Base-by-base conservation (phyloP, 2,113 vertebrate species). In the Ovis aries region DNA sequence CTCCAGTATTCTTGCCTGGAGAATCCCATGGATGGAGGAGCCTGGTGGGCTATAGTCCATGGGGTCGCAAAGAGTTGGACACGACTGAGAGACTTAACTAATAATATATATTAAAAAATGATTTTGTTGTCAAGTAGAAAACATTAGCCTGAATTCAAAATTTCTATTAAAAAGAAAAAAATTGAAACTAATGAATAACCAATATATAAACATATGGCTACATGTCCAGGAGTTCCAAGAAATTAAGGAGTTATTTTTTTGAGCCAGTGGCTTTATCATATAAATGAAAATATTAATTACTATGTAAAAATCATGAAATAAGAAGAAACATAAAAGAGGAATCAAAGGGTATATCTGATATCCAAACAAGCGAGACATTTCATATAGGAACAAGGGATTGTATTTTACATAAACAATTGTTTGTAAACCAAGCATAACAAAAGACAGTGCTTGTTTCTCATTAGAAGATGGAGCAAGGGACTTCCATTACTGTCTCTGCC, bases 161-260 rank as follows among this genome's bases (percentile, higher is more conserved):
- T 94, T 98, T 96, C 96, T 74, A 89, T 21, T 74, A 86, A 95
- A 67, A 94, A 77, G 29, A 64, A 97, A 82, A 96, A 97, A 93
- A 67, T 27, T 13, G 21, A 82, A 71, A 89, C 29, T 94, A 82
- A 87, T 14, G 33, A 97, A 27, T 48, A 90, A 62, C 3, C 95
- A 19, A 94, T 1, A 94, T 85, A 92, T 88, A 97, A 27, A 60
- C 84, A 19, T 0, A 9, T n/a, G 82, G 1, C 25, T 82, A 27
- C 17, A 84, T 48, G 78, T 45, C 14, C 21, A 92, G 9, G 74
- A 11, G 90, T 40, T 45, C 21, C 60, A 83, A 96, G 45, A 87
- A 96, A 57, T 82, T 95, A 94, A 91, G 1, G 0, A 25, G 71
- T 2, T 96, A 71, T 67, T 88, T 40, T 92, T 97, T 95, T 91